Percentiles rank a stretch among this genome's conserved stretches.
phyloP scores from a whole-genome alignment of 2,113 vertebrate species.

The Cinclus cinclus region DNA sequence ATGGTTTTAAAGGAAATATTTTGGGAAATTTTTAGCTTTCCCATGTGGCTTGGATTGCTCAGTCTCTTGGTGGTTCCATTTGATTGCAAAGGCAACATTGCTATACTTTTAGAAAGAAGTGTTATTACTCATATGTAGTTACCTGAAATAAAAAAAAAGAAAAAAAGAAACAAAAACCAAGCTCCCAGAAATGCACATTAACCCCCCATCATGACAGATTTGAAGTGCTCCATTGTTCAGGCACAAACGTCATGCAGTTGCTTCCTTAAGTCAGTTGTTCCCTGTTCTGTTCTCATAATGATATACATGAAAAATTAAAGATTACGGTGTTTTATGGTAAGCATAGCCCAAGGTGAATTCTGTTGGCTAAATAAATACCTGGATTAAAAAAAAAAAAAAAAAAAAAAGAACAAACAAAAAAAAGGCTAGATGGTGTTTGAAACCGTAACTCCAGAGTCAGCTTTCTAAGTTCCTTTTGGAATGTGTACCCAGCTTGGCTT shows the following conservation, averaged over 20 bases:
- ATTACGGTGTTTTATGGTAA: slow-evolving; percentile 16
- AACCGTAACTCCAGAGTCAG: background rate
- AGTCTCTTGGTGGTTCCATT: background rate
- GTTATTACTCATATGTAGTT: background rate
- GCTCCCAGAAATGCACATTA: background rate
- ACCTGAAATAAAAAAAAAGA: background rate
- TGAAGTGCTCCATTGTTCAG: background rate
- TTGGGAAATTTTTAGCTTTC: background rate
- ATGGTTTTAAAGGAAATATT: slow-evolving; percentile 8
- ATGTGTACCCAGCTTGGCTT: background rate
- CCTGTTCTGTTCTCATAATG: background rate
- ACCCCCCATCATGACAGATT: background rate
- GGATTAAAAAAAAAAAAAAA: background rate
- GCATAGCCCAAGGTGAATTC: background rate
- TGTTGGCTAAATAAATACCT: slow-evolving; percentile 32
- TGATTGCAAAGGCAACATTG: background rate
- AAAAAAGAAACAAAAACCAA: no score
- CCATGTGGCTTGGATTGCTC: background rate
- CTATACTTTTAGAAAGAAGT: background rate
- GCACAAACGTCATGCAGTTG: background rate
- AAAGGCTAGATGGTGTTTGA: background rate
- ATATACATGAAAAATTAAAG: slow-evolving; percentile 45
- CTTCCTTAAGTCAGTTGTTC: background rate
- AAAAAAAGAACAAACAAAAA: background rate
- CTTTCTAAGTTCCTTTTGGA: background rate